A percentile compares a stretch with the other conserved stretches of the same genome.
These are phyloP conservation scores for Forbesichthys papilliferus DNA, from an alignment of 2,113 vertebrate species.

Conservation along the genomic window DNA sequence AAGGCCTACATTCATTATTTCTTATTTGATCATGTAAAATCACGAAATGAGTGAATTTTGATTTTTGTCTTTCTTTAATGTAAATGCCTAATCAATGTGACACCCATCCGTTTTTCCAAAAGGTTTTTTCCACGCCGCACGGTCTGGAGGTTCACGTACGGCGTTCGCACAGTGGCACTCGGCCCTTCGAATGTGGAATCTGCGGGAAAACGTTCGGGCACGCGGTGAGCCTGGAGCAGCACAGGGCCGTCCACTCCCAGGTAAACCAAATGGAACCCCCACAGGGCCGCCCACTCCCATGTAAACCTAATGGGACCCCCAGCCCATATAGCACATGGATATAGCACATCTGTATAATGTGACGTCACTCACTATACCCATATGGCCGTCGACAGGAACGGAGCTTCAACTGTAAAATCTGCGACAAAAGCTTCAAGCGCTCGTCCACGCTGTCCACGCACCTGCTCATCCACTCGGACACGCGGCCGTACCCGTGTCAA, in stretches of 20 bases:
- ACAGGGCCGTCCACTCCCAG: slow-evolving; percentile 91
- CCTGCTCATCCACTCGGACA: slow-evolving; percentile 97
- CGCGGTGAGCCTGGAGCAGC: slow-evolving; percentile 93
- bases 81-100: too few relatives aligned
- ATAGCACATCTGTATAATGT: not conserved
- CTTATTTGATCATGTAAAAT: not conserved
- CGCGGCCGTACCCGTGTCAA: slow-evolving; percentile 94
- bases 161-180: slow-evolving; percentile 90
- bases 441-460: slow-evolving; percentile 96
- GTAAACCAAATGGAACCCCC: slow-evolving; percentile 59
- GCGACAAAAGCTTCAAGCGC: slow-evolving; percentile 96
- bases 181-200: slow-evolving; percentile 91
- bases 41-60: not conserved
- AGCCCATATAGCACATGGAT: too few relatives aligned
- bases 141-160: slow-evolving; percentile 93
- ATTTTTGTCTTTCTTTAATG: not conserved
- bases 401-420: slow-evolving; percentile 96
- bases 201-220: slow-evolving; percentile 96
- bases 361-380: not conserved
- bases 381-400: slow-evolving; percentile 79
- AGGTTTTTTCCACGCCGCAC: slow-evolving; percentile 94
- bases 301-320: slow-evolving; percentile 48
- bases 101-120: slow-evolving; percentile 1
- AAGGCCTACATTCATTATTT: too few relatives aligned
- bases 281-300: slow-evolving; percentile 82